Base-by-base conservation (phyloP, 2,113 vertebrate species). In the Platysternon megacephalum region DNA sequence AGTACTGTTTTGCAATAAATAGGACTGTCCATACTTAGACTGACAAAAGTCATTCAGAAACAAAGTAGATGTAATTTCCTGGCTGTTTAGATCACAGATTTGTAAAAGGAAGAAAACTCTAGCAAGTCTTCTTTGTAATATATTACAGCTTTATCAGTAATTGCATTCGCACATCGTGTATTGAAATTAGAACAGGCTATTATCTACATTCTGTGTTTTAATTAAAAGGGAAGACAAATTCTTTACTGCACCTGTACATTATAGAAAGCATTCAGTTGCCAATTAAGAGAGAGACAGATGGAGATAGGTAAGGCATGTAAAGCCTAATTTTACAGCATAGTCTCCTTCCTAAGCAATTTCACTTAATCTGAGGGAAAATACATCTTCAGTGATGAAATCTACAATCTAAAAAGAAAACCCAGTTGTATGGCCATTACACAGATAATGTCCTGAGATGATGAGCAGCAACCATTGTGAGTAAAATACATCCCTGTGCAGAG, bases 261-360 rank as follows among this genome's bases (percentile, higher is more conserved):
- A 49, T 1, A 94, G 85, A 94, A 96, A 95, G 82, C 93, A 90
- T 76, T 93, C 94, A 96, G 79, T 84, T 91, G 86, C 46, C 24
- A 51, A 95, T 97, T 97, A 87, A 87, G 90, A 87, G 48, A 91
- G 83, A 96, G 93, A 96, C 68, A 96, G 96, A 96, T 95, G 92
- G 94, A 97, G 90, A 51, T 82, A 85, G 90, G 82, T 87, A 81
- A 88, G 91, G 83, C 28, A 68, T 13, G 79, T 53, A 89, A 76
- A 93, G 65, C 68, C 86, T 96, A 96, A 84, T 97, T 84, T 97
- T 95, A 96, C 78, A 91, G 91, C 88, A 91, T 68, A 82, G 72
- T 86, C 74, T 96, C 92, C 89, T 97, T 97, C 95, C 95, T 39
- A 90, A 92, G 91, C 84, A 96, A 97, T 98, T 97, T 94, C 97